These are phyloP conservation scores for Odontomachus brunneus DNA, from an alignment of 1,140 invertebrate species.

Conservation along the genomic window DNA sequence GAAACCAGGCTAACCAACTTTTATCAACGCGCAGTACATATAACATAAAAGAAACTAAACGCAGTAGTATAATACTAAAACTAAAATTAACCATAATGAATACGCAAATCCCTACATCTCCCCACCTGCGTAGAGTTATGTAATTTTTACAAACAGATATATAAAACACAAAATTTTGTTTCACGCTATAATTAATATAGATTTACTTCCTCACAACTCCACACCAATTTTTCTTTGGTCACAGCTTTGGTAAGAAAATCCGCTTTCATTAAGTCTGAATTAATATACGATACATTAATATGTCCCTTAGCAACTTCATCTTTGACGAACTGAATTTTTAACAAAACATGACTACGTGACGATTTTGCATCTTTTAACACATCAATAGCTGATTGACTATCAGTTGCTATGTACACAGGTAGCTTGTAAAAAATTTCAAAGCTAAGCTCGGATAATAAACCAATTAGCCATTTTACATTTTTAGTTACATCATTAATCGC, in stretches of 20 bases:
- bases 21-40: too few species aligned
- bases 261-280: not conserved
- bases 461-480: not conserved
- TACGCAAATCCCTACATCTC: too few species aligned
- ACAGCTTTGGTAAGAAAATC: not conserved
- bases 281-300: not conserved
- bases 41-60: too few species aligned
- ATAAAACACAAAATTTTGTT: too few species aligned
- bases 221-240: not conserved
- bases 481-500: not conserved
- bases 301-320: not conserved
- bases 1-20: too few species aligned
- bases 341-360: not conserved
- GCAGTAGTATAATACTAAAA: too few species aligned
- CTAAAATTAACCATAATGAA: too few species aligned
- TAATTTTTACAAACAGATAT: too few species aligned
- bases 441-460: not conserved
- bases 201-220: not conserved
- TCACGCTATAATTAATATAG: not conserved
- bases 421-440: not conserved
- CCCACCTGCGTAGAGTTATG: too few species aligned
- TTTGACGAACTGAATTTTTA: slow-evolving; percentile 34
- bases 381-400: not conserved
- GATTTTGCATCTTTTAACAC: not conserved
- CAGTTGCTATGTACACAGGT: not conserved